Evolutionary conservation across 2,797 vertebrate species (phyloP), one percentile per base, ranked within the genome.

Genomic region (Trachurus trachurus): DNA sequence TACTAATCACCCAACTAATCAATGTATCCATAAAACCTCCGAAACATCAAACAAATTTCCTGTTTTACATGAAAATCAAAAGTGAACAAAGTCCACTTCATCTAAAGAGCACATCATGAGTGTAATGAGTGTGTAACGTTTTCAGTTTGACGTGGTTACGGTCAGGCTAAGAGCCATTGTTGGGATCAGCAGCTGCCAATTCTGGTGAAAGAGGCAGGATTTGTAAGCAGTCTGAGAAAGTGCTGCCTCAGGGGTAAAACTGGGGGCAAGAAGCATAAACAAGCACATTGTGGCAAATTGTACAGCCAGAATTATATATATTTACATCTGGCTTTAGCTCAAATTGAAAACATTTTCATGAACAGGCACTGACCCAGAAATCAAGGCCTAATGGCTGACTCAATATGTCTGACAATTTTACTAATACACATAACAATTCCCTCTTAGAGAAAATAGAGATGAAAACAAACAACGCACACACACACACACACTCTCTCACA

Each of bases 111-210:
- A 63, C 59, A 83, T 78, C 71, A 60, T 39, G 62, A 45, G 47
- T 80, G 74, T 78, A 85, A 84, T 85, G 63, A 71, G 63, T 71
- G 76, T 64, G 50, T 82, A 86, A 58, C 11, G 39, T 76, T 82
- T 63, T 58, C 56, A 37, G 65, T 85, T 65, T 76, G 66, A 85
- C 76, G 57, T 68, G 74, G 80, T 73, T 74, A 57, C 56, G 81
- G 76, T 82, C 61, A 65, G 71, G 77, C 82, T 64, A 68, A 72
- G 89, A 77, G 77, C 83, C 83, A 83, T 86, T 84, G 76, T 83
- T 68, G 52, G 50, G 82, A 73, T 86, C 74, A 73, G 80, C 83
- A 88, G 86, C 88, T 89, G 83, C 84, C 88, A 89, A 60, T 65
- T 88, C 78, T 80, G 66, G 29, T 74, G 72, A 83, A 73, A 64